Evolutionary conservation across 2,113 vertebrate species (phyloP), one percentile per base, ranked within the genome.

Genomic region (Labeo catla): DNA sequence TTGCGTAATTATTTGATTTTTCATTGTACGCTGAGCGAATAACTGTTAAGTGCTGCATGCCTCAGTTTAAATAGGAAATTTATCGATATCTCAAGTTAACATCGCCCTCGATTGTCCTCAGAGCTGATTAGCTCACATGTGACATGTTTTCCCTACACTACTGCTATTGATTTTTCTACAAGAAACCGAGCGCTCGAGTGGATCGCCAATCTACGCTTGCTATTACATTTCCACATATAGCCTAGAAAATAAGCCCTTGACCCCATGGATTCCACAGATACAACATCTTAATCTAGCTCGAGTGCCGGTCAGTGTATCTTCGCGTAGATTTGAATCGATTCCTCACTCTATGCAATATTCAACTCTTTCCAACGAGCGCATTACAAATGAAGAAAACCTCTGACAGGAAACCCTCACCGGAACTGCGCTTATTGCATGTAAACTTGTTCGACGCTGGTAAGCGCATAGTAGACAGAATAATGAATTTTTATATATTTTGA

Each of bases 141-240:
- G 68, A 76, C 49, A 81, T 81, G 83, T 81, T 81, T 88, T 50
- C 59, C 66, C 28, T 76, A 83, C 74, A 85, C 79, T 80, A 83
- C 57, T 65, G 76, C n/a, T 83, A 83, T 88, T 47, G 83, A 87
- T 83, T 52, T 83, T 23, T 57, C 13, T 72, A 52, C 34, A 72
- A 84, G 52, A 59, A 72, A 63, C 80, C 19, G 78, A 68, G 65
- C 65, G 59, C 73, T 50, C 13, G 8, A 54, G 23, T 54, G 47
- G 74, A 65, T 76, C 57, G 8, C 34, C 45, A 52, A 43, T 85
- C 65, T 80, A 76, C 43, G 10, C 59, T 81, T 76, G 80, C 66
- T 72, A 39, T 76, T 63, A 45, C 39, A 11, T 70, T 76, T 49
- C 57, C 57, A 81, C 49, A 15, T 73, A n/a, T 39, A 81, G 39